A percentile compares a stretch with the other conserved stretches of the same genome.
Evolutionary conservation across 2,797 vertebrate species (phyloP).

Genomic region (Perodicticus potto): DNA sequence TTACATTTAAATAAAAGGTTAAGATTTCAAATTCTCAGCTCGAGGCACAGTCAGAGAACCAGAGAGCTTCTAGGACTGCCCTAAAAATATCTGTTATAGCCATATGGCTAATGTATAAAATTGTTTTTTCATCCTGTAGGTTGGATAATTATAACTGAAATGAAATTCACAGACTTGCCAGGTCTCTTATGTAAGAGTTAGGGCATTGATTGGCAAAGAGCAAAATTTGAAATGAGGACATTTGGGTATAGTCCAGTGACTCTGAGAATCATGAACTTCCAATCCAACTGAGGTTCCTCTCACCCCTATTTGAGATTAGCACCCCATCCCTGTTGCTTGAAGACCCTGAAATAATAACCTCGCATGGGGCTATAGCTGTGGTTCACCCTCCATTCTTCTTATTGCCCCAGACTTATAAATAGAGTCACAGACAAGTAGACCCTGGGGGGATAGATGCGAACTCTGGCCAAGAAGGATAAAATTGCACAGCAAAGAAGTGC

Average conservation of each 20-base stretch:
- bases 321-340: neutral
- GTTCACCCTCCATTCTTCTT: neutral
- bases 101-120: constrained; percentile 73
- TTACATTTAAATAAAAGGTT: constrained; percentile 63
- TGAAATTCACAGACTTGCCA: constrained; percentile 72
- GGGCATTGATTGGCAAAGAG: constrained; percentile 69
- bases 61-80: constrained; percentile 63
- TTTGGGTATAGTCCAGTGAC: constrained; percentile 53
- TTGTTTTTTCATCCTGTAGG: constrained; percentile 63
- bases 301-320: neutral
- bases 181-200: constrained; percentile 72
- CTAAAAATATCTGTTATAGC: constrained; percentile 74
- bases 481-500: neutral
- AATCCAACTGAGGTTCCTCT: neutral
- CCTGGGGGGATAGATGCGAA: neutral
- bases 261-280: constrained; percentile 42
- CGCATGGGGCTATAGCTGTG: neutral
- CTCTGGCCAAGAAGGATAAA: neutral
- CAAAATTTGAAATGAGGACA: constrained; percentile 68
- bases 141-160: constrained; percentile 77
- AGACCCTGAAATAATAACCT: neutral
- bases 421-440: neutral
- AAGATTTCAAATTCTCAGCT: constrained; percentile 56
- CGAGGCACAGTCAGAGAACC: constrained; percentile 33
- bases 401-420: neutral